Evolutionary conservation across 2,113 vertebrate genomes (phyloP).

Genomic region (Trachemys scripta): DNA sequence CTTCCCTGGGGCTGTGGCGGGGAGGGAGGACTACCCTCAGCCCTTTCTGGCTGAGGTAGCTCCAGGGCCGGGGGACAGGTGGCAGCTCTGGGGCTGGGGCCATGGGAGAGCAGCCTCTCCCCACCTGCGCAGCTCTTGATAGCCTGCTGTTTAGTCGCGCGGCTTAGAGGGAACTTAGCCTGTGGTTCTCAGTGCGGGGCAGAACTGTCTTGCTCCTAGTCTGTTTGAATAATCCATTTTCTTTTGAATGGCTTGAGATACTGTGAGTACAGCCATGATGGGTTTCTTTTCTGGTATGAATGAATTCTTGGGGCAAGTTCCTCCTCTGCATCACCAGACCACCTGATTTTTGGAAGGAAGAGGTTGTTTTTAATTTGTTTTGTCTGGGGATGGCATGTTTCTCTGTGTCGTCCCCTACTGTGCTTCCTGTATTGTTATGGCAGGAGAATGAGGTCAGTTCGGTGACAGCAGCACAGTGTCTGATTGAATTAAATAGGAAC

Average conservation of each 20-base stretch:
- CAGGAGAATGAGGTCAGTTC: neutral
- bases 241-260: neutral
- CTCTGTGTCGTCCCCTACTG: neutral
- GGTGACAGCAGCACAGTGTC: neutral
- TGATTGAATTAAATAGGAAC: neutral
- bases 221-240: neutral
- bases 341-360: neutral
- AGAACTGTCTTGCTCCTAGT: fast-evolving
- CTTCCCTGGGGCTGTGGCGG: too few relatives aligned
- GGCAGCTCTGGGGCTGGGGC: too few relatives aligned
- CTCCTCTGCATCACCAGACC: neutral
- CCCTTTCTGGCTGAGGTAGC: too few relatives aligned
- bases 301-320: neutral
- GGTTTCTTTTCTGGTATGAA: neutral
- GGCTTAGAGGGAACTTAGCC: too few relatives aligned
- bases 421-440: neutral
- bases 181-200: neutral
- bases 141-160: too few relatives aligned
- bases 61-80: too few relatives aligned
- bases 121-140: too few relatives aligned
- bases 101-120: too few relatives aligned
- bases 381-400: neutral
- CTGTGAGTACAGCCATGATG: fast-evolving
- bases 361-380: neutral
- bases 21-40: too few relatives aligned